Conservation (phyloP, 2,888 invertebrate genomes). For the Piscicola geometra region DNA sequence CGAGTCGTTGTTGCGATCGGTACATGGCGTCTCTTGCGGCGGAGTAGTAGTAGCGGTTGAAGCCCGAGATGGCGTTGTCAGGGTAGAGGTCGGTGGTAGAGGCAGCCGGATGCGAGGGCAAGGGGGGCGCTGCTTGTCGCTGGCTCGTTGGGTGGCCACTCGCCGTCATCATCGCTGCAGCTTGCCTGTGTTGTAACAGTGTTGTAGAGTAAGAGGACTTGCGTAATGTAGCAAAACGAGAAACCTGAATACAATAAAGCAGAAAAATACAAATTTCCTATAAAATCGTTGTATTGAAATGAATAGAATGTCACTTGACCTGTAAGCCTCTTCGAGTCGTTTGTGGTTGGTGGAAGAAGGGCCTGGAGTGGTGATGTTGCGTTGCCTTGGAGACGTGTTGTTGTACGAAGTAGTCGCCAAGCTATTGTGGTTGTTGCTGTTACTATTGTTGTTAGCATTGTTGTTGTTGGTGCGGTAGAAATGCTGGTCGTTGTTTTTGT, state of each 20-base stretch:
- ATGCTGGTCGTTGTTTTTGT: slow-evolving; percentile 16
- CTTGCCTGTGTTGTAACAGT: slow-evolving; percentile 29
- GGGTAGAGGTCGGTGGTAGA: slow-evolving; percentile 47
- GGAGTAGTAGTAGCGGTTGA: slow-evolving; percentile 53
- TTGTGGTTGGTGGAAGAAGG: slow-evolving; percentile 41
- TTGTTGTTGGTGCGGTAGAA: background rate
- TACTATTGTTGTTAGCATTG: background rate
- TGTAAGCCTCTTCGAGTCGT: slow-evolving; percentile 52
- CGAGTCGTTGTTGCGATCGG: slow-evolving; percentile 49
- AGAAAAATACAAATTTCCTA: too few species aligned
- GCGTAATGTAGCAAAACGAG: too few species aligned
- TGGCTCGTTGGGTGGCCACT: slow-evolving; percentile 45
- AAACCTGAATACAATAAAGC: too few species aligned
- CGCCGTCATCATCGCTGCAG: slow-evolving; percentile 33
- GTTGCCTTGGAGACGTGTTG: slow-evolving; percentile 6
- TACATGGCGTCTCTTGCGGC: slow-evolving; percentile 50
- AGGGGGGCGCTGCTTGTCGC: slow-evolving; percentile 45
- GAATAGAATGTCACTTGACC: too few species aligned
- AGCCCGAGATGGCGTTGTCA: slow-evolving; percentile 41
- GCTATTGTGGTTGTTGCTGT: slow-evolving; percentile 10
- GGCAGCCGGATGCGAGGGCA: slow-evolving; percentile 39
- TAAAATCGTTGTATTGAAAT: too few species aligned
- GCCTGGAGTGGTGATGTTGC: slow-evolving; percentile 27
- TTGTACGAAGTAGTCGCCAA: background rate
- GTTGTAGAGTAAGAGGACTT: too few species aligned